phyloP scores from a whole-genome alignment of 2,113 vertebrate species.

The Empidonax alnorum region DNA sequence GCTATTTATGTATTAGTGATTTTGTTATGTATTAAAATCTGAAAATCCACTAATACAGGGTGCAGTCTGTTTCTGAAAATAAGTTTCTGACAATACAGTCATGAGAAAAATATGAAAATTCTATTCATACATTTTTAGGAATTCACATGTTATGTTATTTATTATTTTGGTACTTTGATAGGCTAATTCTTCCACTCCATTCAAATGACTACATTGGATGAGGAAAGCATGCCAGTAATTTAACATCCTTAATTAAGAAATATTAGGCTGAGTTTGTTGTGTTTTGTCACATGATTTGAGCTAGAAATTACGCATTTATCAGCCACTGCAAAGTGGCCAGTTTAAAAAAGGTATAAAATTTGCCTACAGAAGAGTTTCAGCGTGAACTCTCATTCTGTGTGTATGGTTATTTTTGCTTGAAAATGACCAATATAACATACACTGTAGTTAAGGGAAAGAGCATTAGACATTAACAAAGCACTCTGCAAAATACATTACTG shows the following conservation, averaged over 20 bases:
- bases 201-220: background rate
- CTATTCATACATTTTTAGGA: background rate
- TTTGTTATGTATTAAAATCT: background rate
- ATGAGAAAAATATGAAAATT: background rate
- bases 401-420: rapidly evolving
- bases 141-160: background rate
- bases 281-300: background rate
- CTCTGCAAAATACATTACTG: background rate
- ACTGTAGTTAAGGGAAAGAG: background rate
- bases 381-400: background rate
- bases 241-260: background rate
- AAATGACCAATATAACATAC: background rate
- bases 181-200: background rate
- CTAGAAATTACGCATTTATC: background rate
- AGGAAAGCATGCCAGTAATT: background rate
- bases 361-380: background rate
- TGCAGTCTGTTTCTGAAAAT: background rate
- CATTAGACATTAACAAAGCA: background rate
- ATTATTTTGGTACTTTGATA: background rate
- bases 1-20: background rate
- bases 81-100: background rate
- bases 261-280: background rate
- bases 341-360: background rate
- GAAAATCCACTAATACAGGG: background rate
- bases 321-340: background rate